Evolutionary conservation across 2,797 vertebrate genomes (phyloP), one percentile per base, ranked within the genome.

Genomic region (Cyprinodon diabolis): DNA sequence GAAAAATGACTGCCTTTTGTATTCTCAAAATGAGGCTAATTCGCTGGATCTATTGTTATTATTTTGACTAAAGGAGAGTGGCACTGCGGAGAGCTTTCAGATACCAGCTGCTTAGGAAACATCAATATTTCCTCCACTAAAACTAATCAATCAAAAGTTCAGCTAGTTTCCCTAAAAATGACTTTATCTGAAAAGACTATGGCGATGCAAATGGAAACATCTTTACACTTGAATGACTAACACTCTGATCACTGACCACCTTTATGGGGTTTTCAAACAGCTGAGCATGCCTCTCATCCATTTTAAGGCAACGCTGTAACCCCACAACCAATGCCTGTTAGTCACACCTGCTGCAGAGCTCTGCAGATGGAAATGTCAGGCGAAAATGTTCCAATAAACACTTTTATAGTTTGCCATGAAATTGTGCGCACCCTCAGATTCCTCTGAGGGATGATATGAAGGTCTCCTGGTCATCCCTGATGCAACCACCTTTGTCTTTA

Each of bases 131-230:
- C 14, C 70, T 62, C 85, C n/a, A 62, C 58, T 84, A 76, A 87
- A 86, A 84, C 66, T 6, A 86, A 88, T 86, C 87, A 85, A 87
- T 88, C 82, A 78, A 65, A 77, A 49, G 54, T 70, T 74, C 77
- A 30, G 71, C 55, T 6, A 25, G n/a, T 69, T 80, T 68, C 72
- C 69, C 45, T 73, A 13, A 82, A 85, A 76, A 77, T 80, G 1
- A 65, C 75, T 84, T 62, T 51, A 69, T 25, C 9, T 15, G 19
- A 30, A 23, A 19, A 69, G 54, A 69, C 11, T 43, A 15, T 4
- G 30, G 66, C 35, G 23, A 67, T 6, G 37, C 51, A 0, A n/a
- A 56, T 15, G 71, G 48, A 76, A 62, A 68, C 7, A 57, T 65
- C 58, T 57, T 82, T 76, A 82, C 35, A 79, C 62, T 66, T 66